Conservation (phyloP, 2,113 vertebrate genomes). For the Holacanthus passer region DNA sequence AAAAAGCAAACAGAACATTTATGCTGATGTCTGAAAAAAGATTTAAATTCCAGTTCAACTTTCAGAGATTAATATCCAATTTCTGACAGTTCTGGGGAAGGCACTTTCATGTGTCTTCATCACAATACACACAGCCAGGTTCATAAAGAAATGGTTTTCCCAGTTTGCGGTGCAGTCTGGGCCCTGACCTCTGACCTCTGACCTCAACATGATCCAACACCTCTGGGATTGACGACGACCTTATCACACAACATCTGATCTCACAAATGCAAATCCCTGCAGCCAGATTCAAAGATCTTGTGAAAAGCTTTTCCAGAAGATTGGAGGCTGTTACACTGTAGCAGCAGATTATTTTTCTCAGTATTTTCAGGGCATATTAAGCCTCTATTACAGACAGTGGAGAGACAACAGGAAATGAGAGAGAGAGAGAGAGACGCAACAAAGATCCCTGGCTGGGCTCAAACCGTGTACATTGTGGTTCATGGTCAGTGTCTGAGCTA, state of each 20-base stretch:
- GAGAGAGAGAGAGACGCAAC: background rate
- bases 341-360: conserved; percentile 35
- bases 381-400: conserved; percentile 24
- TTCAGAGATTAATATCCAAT: no score
- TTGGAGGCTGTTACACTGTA: background rate
- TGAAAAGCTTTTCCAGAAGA: conserved; percentile 41
- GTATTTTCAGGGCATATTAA: conserved; percentile 24
- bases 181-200: background rate
- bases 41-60: no score
- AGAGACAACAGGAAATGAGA: background rate
- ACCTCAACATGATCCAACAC: conserved; percentile 1
- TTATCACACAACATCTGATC: conserved; percentile 19
- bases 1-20: no score
- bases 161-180: background rate
- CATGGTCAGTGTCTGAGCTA: background rate
- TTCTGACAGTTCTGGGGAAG: no score
- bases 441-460: background rate
- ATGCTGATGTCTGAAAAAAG: no score
- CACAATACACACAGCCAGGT: no score
- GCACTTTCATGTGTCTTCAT: no score
- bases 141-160: no score
- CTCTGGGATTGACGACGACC: conserved; percentile 4
- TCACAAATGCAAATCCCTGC: conserved; percentile 35
- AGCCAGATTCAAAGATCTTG: conserved; percentile 27
- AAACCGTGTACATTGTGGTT: background rate